Conservation (phyloP, 2,797 vertebrate genomes). For the Myripristis murdjan region DNA sequence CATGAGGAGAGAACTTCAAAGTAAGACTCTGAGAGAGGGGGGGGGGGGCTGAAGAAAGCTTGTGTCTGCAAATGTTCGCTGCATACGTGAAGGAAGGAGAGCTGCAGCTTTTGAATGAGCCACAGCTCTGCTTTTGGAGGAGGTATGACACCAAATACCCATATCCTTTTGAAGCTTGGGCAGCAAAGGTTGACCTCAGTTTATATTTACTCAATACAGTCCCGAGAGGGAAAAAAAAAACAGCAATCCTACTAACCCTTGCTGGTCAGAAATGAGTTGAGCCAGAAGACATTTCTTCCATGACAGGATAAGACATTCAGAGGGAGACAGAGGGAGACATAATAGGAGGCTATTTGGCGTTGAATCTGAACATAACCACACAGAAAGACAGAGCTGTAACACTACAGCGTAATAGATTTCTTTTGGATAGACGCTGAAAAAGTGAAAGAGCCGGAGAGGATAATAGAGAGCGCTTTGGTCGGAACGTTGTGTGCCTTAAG, state of each 20-base stretch:
- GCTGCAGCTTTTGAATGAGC: constrained; percentile 53
- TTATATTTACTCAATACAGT: constrained; percentile 47
- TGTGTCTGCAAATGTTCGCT: constrained; percentile 51
- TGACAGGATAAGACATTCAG: constrained; percentile 9
- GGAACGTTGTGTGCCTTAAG: constrained; percentile 42
- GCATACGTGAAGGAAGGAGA: constrained; percentile 28
- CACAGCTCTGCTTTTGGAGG: constrained; percentile 45
- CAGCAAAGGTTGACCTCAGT: constrained; percentile 38
- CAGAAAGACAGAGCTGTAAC: constrained; percentile 49
- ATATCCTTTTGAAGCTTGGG: constrained; percentile 37
- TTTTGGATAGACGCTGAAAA: constrained; percentile 54
- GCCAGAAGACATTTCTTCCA: background rate
- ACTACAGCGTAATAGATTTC: constrained; percentile 39
- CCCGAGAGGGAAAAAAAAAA: background rate
- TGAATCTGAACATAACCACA: constrained; percentile 23
- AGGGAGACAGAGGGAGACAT: constrained; percentile 21
- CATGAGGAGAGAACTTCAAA: constrained; percentile 83
- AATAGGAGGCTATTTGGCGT: constrained; percentile 7
- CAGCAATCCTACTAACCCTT: background rate
- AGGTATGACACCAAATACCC: constrained; percentile 61
- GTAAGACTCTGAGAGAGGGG: constrained; percentile 68
- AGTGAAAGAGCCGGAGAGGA: constrained; percentile 38
- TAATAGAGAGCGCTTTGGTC: constrained; percentile 40
- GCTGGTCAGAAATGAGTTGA: constrained; percentile 38
- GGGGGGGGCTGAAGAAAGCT: constrained; percentile 72